Base-by-base conservation (phyloP, 2,888 invertebrate species). In the Drosophila bunnanda region DNA sequence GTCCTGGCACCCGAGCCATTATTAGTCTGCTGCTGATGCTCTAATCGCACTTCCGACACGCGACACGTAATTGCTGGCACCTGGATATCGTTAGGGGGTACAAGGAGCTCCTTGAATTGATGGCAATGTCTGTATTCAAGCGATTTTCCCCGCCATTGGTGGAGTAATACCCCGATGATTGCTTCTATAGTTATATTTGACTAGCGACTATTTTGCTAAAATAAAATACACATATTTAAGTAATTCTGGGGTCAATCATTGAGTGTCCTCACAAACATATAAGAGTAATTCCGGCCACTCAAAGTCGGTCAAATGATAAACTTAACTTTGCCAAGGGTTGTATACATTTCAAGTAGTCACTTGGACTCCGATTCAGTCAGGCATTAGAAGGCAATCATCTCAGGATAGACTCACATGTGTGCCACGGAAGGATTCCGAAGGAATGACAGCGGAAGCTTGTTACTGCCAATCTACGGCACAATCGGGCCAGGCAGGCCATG, bases 1-100 rank as follows among this genome's bases (percentile, higher is more conserved):
- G 65, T 61, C 43, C 46, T 46, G 30, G 43, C 53, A 59, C 39
- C 75, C 53, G 25, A 54, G 39, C 55, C 54, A 34, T 61, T 71
- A 75, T 79, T 79, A 71, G 77, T 54, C 36, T 12, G 70, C 44
- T 67, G 39, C 52, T 68, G 52, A 66, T 68, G 76, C 69, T 54
- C 69, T 48, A 68, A 68, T 70, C 67, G 65, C 53, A 67, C 54
- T 70, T 80, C 80, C 80, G 78, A 43, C 80, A 77, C 75, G 87
- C 78, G 65, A 53, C 54, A 58, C 50, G 69, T 64, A 79, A 80
- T 53, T 75, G 57, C 46, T 36, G 76, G 30, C 69, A 73, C 74
- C 62, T 44, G 38, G 41, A 52, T 53, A 34, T 68, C 55, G 28
- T 55, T 44, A 44, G 12, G 17, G 12, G n/a, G 43, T 17, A 43